Evolutionary conservation across 2,113 vertebrate genomes (phyloP), one percentile per base, ranked within the genome.

Genomic region (Triplophysa rosa): DNA sequence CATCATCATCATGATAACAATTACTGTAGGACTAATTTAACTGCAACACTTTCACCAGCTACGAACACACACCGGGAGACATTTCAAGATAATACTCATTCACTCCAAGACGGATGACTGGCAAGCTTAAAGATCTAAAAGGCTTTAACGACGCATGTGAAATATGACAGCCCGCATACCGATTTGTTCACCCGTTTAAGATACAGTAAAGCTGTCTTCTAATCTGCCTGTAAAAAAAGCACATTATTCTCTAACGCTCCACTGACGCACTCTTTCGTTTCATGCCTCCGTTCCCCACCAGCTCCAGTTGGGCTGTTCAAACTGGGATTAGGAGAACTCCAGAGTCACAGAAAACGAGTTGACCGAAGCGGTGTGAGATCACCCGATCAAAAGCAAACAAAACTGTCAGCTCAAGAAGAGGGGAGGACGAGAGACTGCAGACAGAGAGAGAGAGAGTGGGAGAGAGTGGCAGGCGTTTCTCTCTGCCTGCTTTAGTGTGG

Each of bases 401-500:
- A 77, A 77, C 62, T 65, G 74, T 52, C 74, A 77, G 13, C 45
- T 47, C 29, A 62, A 81, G 72, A 83, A 73, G 79, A 70, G 76
- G 40, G 79, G 23, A 62, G 56, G 84, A 83, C 84, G 78, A 73
- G 89, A 85, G 67, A 82, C 82, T 84, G 75, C 61, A 49, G 68
- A 37, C 42, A 62, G 79, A 66, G 56, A 83, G 71, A 81, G 63
- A 81, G 62, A 65, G 77, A 80, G 40, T 79, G 24, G 79, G 69
- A 80, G 79, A 80, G 74, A 72, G 56, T 74, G 72, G 72, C 72
- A 82, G 68, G 24, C 77, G 64, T 37, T 67, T 63, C 68, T 73
- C 71, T 86, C 84, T 84, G 80, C 82, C 83, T 82, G 85, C 85
- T 85, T 84, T 77, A 85, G 83, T 78, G 83, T 86, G 76, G 90